Conservation (phyloP, 37 sponge, comb jelly and placozoan species). For the Diacarnus erythraeanus region DNA sequence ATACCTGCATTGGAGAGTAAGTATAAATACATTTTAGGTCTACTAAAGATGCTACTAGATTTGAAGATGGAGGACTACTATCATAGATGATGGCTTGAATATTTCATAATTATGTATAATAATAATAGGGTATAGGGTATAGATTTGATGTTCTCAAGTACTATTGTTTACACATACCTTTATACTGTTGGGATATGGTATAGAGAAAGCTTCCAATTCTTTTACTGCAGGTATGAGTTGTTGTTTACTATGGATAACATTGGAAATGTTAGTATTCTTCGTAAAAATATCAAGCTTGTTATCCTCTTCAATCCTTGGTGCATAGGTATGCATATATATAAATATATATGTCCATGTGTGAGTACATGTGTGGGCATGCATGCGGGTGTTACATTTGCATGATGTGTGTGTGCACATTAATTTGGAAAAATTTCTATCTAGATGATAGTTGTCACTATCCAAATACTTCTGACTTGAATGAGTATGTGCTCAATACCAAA, state of each 20-base stretch:
- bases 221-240: conserved; percentile 37
- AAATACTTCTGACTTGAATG: conserved; percentile 34
- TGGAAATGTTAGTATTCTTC: conserved; percentile 37
- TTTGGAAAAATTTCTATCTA: too few species aligned
- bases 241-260: conserved; percentile 27
- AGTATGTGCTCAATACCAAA: conserved; percentile 68
- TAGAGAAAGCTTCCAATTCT: background rate
- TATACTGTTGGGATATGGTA: background rate
- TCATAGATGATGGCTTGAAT: too few species aligned
- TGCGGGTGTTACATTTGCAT: too few species aligned
- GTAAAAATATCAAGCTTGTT: conserved; percentile 10
- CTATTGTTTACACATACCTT: too few species aligned
- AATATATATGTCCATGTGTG: background rate
- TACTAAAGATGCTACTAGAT: too few species aligned
- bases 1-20: conserved; percentile 41
- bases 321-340: conserved; percentile 16
- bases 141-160: too few species aligned
- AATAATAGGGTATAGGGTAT: too few species aligned
- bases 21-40: too few species aligned
- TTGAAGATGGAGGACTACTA: too few species aligned
- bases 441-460: conserved; percentile 54
- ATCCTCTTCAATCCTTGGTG: conserved; percentile 82
- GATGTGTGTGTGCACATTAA: too few species aligned
- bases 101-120: too few species aligned
- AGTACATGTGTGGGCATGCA: too few species aligned